phyloP scores from a whole-genome alignment of 2,888 invertebrate species.

The Caenorhabditis sp. region DNA sequence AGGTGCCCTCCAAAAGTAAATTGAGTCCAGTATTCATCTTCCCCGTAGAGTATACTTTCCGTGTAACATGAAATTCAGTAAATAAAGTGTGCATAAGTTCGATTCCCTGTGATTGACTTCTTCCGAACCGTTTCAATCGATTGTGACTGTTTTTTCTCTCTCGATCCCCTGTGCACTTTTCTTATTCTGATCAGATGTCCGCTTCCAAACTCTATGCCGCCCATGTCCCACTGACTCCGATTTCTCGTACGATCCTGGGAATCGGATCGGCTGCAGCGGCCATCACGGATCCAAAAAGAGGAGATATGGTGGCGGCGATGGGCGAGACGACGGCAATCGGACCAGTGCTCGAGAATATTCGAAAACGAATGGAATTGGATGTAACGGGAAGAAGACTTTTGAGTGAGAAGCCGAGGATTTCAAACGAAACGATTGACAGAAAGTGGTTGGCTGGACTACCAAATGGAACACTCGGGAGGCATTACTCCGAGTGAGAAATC shows the following conservation, averaged over 20 bases:
- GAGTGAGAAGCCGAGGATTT: slow-evolving; percentile 88
- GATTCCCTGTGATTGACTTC: background rate
- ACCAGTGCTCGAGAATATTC: slow-evolving; percentile 71
- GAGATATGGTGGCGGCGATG: slow-evolving; percentile 92
- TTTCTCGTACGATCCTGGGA: slow-evolving; percentile 59
- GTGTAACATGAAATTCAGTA: slow-evolving; percentile 22
- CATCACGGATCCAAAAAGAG: slow-evolving; percentile 62
- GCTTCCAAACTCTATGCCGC: slow-evolving; percentile 58
- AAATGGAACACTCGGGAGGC: slow-evolving; percentile 88
- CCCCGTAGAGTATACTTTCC: slow-evolving; percentile 12
- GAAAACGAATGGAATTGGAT: slow-evolving; percentile 85
- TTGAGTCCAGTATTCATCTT: slow-evolving; percentile 17
- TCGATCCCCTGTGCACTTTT: background rate
- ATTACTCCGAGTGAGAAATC: slow-evolving; percentile 84
- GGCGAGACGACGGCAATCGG: slow-evolving; percentile 92
- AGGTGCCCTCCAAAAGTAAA: slow-evolving; percentile 16
- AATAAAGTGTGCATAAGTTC: slow-evolving; percentile 20
- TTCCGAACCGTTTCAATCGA: background rate
- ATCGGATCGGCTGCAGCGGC: slow-evolving; percentile 64
- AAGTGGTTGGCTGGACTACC: slow-evolving; percentile 85
- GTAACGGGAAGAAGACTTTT: slow-evolving; percentile 87
- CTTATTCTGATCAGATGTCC: slow-evolving; percentile 6
- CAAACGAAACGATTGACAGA: slow-evolving; percentile 87
- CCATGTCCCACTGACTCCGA: slow-evolving; percentile 65
- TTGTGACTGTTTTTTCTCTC: background rate